Percentiles rank a stretch among this genome's conserved stretches.
Conservation (phyloP, 2,797 vertebrate genomes). For the Neolamprologus multifasciatus region DNA sequence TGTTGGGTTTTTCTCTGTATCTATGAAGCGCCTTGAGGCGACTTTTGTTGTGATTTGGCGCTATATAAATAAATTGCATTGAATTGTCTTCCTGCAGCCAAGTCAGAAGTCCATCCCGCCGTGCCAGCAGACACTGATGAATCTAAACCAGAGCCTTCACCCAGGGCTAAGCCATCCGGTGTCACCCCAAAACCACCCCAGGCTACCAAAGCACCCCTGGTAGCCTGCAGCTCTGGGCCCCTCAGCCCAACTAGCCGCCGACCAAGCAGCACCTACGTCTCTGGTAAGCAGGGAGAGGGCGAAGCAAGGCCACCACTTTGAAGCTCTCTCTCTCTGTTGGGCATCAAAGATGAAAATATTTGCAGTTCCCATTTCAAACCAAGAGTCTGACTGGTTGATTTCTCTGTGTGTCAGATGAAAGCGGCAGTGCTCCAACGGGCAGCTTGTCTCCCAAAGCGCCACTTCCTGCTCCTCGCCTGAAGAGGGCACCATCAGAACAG, state of each 20-base stretch:
- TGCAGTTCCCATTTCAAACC: fast-evolving
- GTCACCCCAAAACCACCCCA: slow-evolving; percentile 72
- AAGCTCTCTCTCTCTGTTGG: not conserved
- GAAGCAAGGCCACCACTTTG: not conserved
- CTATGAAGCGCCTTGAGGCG: no score
- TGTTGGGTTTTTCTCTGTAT: no score
- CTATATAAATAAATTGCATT: no score
- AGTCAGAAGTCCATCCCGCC: slow-evolving; percentile 56
- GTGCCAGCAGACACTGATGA: slow-evolving; percentile 60
- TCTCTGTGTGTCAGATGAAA: slow-evolving; percentile 67
- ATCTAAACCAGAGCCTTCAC: slow-evolving; percentile 67
- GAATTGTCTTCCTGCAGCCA: not conserved
- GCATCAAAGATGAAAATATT: not conserved
- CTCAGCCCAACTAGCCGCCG: slow-evolving; percentile 33
- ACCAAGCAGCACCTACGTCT: not conserved
- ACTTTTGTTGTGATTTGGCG: no score
- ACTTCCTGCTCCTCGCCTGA: slow-evolving; percentile 77
- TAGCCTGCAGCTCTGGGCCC: slow-evolving; percentile 61
- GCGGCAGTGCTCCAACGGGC: slow-evolving; percentile 67
- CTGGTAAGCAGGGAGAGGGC: not conserved
- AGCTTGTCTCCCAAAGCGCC: slow-evolving; percentile 70
- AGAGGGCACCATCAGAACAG: slow-evolving; percentile 80
- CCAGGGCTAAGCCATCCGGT: slow-evolving; percentile 59
- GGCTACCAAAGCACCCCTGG: slow-evolving; percentile 64
- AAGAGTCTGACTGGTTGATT: not conserved